Evolutionary conservation across 2,113 vertebrate species (phyloP).

Genomic region (Connochaetes taurinus): DNA sequence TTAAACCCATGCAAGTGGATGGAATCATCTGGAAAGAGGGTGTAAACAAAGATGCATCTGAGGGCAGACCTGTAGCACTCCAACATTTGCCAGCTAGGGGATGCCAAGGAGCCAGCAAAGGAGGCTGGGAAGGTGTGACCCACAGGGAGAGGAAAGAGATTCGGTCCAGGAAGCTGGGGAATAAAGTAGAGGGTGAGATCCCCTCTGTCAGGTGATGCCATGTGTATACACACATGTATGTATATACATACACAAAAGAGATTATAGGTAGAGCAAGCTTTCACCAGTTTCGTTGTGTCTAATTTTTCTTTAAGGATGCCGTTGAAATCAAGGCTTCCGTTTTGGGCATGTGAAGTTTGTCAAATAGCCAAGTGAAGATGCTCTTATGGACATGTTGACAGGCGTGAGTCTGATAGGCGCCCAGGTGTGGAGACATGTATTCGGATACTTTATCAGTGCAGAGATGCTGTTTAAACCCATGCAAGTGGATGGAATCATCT

Average conservation of each 20-base stretch:
- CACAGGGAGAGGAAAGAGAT: not conserved
- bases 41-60: too few species aligned
- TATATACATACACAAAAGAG: fast-evolving
- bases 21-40: not conserved
- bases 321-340: not conserved
- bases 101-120: not conserved
- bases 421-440: not conserved
- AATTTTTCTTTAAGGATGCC: not conserved
- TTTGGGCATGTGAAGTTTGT: not conserved
- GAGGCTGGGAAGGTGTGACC: not conserved
- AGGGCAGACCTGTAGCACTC: not conserved
- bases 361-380: not conserved
- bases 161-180: not conserved
- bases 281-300: not conserved
- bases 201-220: not conserved
- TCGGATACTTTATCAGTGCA: fast-evolving
- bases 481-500: not conserved
- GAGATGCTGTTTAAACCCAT: not conserved
- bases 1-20: not conserved
- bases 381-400: not conserved
- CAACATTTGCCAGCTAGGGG: not conserved
- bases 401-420: not conserved
- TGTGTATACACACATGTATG: not conserved
- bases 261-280: fast-evolving
- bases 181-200: not conserved